phyloP scores from a whole-genome alignment of 2,888 invertebrate genomes.

The Trichopoda pennipes region DNA sequence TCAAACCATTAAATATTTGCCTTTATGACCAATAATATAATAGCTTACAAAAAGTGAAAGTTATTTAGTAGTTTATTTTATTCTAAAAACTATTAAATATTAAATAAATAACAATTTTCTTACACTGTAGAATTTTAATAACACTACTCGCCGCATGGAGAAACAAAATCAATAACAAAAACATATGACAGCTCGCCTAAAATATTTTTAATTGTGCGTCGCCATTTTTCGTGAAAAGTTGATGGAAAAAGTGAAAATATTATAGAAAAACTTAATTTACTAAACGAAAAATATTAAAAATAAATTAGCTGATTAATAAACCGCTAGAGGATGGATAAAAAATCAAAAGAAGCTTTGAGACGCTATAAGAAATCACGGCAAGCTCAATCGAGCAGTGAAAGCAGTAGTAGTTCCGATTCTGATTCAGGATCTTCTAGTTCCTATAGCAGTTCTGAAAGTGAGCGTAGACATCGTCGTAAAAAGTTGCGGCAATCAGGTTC shows the following conservation, averaged over 20 bases:
- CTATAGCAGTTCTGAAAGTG: slow-evolving; percentile 78
- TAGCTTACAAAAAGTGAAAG: no score
- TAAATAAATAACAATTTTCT: no score
- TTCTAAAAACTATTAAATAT: no score
- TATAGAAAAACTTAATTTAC: not conserved
- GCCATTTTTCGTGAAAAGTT: slow-evolving; percentile 62
- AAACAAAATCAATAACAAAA: slow-evolving; percentile 42
- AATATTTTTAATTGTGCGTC: slow-evolving; percentile 45
- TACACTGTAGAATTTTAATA: not conserved
- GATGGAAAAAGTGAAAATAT: slow-evolving; percentile 6
- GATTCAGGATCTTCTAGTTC: slow-evolving; percentile 79
- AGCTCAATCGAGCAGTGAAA: slow-evolving; percentile 78
- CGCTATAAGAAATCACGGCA: slow-evolving; percentile 79
- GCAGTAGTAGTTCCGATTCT: slow-evolving; percentile 77
- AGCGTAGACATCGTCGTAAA: slow-evolving; percentile 81
- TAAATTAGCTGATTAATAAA: not conserved
- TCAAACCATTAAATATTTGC: no score
- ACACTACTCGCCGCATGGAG: slow-evolving; percentile 1
- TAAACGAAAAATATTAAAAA: not conserved
- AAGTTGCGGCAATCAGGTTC: slow-evolving; percentile 78
- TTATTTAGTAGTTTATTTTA: no score
- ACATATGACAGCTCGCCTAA: slow-evolving; percentile 19
- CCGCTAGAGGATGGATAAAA: slow-evolving; percentile 77
- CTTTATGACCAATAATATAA: no score
- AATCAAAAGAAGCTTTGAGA: slow-evolving; percentile 78